phyloP scores from a whole-genome alignment of 2,888 invertebrate species.

The Oxyscelio sp. region DNA sequence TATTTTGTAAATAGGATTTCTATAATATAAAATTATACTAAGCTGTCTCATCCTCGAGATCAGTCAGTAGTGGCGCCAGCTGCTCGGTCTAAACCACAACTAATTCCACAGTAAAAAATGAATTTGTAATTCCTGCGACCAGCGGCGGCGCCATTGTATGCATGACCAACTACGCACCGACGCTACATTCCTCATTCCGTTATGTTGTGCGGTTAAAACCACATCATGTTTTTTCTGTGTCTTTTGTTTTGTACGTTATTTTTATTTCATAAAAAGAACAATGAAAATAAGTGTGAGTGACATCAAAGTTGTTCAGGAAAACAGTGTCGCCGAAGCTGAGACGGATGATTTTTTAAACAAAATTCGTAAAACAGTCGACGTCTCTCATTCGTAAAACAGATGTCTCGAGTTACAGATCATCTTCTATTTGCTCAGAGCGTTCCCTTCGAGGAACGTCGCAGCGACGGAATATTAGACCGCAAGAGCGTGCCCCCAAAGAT shows the following conservation, averaged over 20 bases:
- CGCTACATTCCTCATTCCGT: neutral
- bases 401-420: neutral
- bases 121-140: neutral
- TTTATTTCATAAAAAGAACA: too few species aligned
- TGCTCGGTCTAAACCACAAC: constrained; percentile 4
- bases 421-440: constrained; percentile 7
- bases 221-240: too few species aligned
- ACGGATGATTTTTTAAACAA: too few species aligned
- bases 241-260: too few species aligned
- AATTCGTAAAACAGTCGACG: too few species aligned
- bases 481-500: constrained; percentile 14
- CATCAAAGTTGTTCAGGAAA: too few species aligned
- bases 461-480: neutral
- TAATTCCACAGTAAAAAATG: neutral
- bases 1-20: too few species aligned
- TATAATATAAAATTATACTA: constrained; percentile 12
- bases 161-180: neutral
- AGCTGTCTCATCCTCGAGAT: constrained; percentile 14
- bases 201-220: too few species aligned
- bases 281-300: too few species aligned
- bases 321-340: too few species aligned
- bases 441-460: constrained; percentile 21
- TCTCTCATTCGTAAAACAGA: too few species aligned
- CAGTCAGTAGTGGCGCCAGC: constrained; percentile 18
- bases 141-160: neutral